Evolutionary conservation across 2,113 vertebrate species (phyloP).

Genomic region (Lophochroa leadbeateri): DNA sequence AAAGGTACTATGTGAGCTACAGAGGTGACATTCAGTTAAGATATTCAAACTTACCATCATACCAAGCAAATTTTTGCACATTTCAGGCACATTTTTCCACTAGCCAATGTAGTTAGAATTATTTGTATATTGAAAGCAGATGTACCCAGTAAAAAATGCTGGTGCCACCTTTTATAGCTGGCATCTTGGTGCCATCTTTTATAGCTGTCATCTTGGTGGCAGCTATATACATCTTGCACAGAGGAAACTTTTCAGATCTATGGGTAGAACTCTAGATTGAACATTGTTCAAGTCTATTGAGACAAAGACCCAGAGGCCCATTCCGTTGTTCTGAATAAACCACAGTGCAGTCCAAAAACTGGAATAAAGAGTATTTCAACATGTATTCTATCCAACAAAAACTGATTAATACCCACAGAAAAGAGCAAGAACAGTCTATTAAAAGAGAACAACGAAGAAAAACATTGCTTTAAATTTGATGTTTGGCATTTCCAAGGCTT

Average conservation of each 20-base stretch:
- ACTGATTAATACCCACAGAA: constrained; percentile 3
- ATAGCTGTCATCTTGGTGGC: background rate
- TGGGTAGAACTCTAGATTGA: background rate
- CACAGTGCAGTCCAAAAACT: background rate
- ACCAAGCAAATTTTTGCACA: background rate
- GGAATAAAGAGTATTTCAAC: background rate
- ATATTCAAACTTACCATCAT: background rate
- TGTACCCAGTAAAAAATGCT: background rate
- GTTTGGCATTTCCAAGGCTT: constrained; percentile 34
- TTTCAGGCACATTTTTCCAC: background rate
- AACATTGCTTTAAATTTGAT: constrained; percentile 20
- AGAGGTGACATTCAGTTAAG: background rate
- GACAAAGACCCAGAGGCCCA: background rate
- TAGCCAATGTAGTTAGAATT: background rate
- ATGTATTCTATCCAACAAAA: constrained; percentile 42
- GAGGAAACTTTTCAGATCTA: background rate
- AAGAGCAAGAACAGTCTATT: background rate
- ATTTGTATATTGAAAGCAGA: background rate
- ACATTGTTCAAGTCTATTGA: background rate
- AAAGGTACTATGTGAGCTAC: background rate
- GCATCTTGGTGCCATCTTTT: background rate
- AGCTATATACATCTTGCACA: background rate
- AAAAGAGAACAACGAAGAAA: background rate
- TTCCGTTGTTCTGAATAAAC: constrained; percentile 40
- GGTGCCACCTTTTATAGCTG: background rate